Percentiles rank a stretch among this genome's conserved stretches.
phyloP scores from a whole-genome alignment of 2,113 vertebrate species.

The Zootoca vivipara region DNA sequence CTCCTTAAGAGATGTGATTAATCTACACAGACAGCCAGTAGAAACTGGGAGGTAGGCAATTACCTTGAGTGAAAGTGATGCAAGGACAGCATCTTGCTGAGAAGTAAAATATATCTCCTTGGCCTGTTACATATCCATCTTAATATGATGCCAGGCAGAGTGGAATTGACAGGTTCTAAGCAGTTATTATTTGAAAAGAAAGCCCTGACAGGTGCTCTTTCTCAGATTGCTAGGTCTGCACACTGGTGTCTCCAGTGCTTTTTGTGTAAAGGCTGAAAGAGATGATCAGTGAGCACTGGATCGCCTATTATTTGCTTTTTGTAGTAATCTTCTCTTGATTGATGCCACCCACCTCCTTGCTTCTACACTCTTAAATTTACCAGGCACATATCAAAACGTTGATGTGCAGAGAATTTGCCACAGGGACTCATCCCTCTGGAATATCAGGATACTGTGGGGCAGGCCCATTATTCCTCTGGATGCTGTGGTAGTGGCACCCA shows the following conservation, averaged over 20 bases:
- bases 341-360: not conserved
- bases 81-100: slow-evolving; percentile 9
- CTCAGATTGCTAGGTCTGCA: not conserved
- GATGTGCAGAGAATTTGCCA: not conserved
- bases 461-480: not conserved
- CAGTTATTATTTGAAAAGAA: slow-evolving; percentile 5
- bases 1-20: not conserved
- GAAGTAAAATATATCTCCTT: slow-evolving; percentile 10
- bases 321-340: not conserved
- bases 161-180: slow-evolving; percentile 18
- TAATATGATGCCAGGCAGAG: slow-evolving; percentile 1
- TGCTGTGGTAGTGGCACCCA: not conserved
- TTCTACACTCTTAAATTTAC: not conserved
- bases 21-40: slow-evolving; percentile 5
- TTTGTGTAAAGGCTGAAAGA: not conserved
- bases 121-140: slow-evolving; percentile 5
- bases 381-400: not conserved
- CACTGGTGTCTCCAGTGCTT: not conserved
- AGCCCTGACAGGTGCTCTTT: not conserved
- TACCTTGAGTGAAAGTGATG: slow-evolving; percentile 1
- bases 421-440: not conserved
- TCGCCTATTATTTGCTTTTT: not conserved
- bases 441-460: not conserved
- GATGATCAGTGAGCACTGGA: not conserved
- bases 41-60: slow-evolving; percentile 8